These are phyloP conservation scores for Gasterosteus aculeatus DNA, from an alignment of 2,113 vertebrate species.

Conservation along the genomic window DNA sequence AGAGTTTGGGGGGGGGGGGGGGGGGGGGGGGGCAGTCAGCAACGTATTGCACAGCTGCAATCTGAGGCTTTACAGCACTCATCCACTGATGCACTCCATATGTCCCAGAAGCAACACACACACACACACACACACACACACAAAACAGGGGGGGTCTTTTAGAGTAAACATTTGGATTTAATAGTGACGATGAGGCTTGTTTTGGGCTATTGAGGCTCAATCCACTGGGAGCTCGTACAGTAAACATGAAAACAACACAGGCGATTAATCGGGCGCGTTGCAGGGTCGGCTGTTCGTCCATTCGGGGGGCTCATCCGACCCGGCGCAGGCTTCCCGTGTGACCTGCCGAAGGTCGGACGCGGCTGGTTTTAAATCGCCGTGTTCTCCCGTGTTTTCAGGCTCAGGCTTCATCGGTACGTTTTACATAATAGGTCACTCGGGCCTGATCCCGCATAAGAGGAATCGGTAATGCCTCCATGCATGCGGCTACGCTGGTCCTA, in stretches of 20 bases:
- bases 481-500: neutral
- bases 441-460: neutral
- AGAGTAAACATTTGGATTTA: slow-evolving; percentile 33
- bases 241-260: neutral
- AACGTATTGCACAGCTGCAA: slow-evolving; percentile 41
- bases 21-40: neutral
- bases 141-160: slow-evolving; percentile 7
- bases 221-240: neutral
- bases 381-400: neutral
- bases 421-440: neutral
- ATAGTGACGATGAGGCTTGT: slow-evolving; percentile 23
- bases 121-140: slow-evolving; percentile 1
- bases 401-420: neutral
- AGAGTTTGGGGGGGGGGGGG: neutral
- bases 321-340: neutral
- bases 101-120: slow-evolving; percentile 38
- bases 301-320: neutral
- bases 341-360: neutral
- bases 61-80: slow-evolving; percentile 48
- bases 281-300: neutral
- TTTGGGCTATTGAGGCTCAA: slow-evolving; percentile 11
- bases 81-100: slow-evolving; percentile 59
- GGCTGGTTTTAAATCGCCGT: slow-evolving; percentile 6
- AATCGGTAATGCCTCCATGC: neutral
- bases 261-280: neutral